Conservation (phyloP, 2,113 vertebrate species). For the Pluvialis apricaria region DNA sequence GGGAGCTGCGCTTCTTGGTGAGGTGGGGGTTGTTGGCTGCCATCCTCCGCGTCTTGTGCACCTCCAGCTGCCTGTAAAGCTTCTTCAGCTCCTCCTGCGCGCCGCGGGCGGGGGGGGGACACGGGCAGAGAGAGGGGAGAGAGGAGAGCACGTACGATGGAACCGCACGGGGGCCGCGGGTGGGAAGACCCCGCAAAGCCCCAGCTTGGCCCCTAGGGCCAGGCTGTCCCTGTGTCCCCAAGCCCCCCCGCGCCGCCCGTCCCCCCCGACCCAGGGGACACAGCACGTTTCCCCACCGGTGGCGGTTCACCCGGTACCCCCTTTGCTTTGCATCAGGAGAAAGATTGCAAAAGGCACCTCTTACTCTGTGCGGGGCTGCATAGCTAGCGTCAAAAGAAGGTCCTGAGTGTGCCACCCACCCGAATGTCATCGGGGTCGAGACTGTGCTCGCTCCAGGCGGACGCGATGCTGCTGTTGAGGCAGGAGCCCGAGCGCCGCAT, state of each 20-base stretch:
- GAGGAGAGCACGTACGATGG: background rate
- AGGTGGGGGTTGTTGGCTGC: constrained; percentile 89
- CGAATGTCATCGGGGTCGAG: constrained; percentile 94
- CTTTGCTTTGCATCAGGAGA: constrained; percentile 11
- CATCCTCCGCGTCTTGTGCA: constrained; percentile 89
- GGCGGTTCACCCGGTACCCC: background rate
- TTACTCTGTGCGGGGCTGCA: constrained; percentile 52
- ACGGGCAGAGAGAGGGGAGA: background rate
- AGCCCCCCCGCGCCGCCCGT: fast-evolving
- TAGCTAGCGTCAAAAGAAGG: constrained; percentile 59
- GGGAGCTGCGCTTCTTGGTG: constrained; percentile 81
- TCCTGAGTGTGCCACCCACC: constrained; percentile 74
- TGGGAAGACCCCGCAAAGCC: fast-evolving
- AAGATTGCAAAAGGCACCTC: constrained; percentile 62
- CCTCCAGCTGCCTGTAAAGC: constrained; percentile 90
- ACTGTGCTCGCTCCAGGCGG: constrained; percentile 89
- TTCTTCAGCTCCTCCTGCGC: constrained; percentile 92
- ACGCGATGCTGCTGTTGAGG: constrained; percentile 89
- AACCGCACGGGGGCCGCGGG: too few species aligned
- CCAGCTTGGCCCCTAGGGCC: too few species aligned
- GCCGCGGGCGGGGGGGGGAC: background rate
- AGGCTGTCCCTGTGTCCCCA: background rate
- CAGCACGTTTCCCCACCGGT: background rate
- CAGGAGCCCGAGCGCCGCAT: constrained; percentile 82
- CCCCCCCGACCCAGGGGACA: fast-evolving